Percentiles rank a stretch among this genome's conserved stretches.
Evolutionary conservation across 1,140 invertebrate species (phyloP).

Genomic region (Neocloeon triangulifer): DNA sequence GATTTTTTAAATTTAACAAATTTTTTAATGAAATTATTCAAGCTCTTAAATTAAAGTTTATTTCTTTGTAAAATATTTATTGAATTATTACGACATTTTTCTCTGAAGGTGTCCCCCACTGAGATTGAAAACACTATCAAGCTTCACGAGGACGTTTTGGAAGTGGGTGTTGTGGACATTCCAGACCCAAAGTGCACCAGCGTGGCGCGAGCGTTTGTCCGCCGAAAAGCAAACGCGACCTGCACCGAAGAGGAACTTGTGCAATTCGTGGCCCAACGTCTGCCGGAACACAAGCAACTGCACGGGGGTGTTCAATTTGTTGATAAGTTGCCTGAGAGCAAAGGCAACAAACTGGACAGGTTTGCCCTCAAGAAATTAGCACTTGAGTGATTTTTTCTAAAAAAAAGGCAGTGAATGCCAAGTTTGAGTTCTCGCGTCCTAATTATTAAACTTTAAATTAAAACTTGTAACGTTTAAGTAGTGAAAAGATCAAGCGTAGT

Average conservation of each 20-base stretch:
- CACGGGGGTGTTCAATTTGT: constrained; percentile 1
- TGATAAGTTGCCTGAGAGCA: background rate
- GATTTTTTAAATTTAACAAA: no score
- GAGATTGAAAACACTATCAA: background rate
- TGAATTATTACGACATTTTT: no score
- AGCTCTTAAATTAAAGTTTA: no score
- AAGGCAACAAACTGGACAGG: background rate
- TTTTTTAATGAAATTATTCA: no score
- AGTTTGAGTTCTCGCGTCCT: no score
- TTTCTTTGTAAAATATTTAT: no score
- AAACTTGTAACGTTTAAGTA: no score
- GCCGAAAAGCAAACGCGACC: constrained; percentile 1
- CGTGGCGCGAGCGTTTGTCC: constrained; percentile 13
- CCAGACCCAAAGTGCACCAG: constrained; percentile 7
- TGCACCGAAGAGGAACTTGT: constrained; percentile 5
- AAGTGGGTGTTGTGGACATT: background rate
- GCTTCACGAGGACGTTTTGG: background rate
- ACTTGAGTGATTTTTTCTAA: no score
- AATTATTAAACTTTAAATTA: no score
- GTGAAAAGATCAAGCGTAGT: no score
- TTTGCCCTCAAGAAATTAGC: background rate
- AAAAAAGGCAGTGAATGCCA: no score
- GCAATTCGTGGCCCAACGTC: no score
- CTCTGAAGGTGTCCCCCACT: background rate
- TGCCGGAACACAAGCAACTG: background rate